phyloP scores from a whole-genome alignment of 2,113 vertebrate genomes.

The Motacilla tschutschensis region DNA sequence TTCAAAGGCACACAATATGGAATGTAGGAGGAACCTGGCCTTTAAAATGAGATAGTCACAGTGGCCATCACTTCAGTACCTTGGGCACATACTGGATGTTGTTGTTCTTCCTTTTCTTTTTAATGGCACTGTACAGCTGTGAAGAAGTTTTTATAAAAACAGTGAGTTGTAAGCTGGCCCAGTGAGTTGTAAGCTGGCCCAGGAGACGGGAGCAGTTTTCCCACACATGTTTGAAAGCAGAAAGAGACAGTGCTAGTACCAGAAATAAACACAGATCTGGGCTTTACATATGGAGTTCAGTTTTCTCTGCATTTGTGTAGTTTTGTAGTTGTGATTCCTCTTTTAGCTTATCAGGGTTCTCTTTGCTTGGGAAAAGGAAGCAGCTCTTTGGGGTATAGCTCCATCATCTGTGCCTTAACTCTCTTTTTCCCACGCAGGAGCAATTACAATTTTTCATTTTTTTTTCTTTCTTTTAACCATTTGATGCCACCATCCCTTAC shows the following conservation, averaged over 20 bases:
- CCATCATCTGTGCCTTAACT: neutral
- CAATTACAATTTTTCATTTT: neutral
- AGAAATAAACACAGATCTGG: neutral
- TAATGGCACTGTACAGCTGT: neutral
- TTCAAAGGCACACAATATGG: neutral
- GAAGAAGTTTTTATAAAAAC: neutral
- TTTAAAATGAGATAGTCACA: neutral
- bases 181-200: neutral
- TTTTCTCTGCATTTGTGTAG: neutral
- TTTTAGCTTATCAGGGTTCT: neutral
- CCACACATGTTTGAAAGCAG: rapidly evolving
- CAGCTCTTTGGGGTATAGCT: neutral
- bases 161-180: neutral
- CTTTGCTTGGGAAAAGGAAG: neutral
- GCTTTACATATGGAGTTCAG: neutral
- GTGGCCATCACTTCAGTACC: neutral
- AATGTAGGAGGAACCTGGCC: neutral
- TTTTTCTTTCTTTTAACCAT: neutral
- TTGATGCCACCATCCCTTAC: neutral
- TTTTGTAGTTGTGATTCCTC: neutral
- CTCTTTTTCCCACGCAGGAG: neutral
- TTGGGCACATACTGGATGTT: neutral
- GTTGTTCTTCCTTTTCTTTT: neutral
- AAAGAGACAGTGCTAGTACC: neutral
- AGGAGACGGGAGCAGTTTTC: neutral